Evolutionary conservation across 2,888 invertebrate species (phyloP), one percentile per base, ranked within the genome.

Genomic region (Emesis furor): DNA sequence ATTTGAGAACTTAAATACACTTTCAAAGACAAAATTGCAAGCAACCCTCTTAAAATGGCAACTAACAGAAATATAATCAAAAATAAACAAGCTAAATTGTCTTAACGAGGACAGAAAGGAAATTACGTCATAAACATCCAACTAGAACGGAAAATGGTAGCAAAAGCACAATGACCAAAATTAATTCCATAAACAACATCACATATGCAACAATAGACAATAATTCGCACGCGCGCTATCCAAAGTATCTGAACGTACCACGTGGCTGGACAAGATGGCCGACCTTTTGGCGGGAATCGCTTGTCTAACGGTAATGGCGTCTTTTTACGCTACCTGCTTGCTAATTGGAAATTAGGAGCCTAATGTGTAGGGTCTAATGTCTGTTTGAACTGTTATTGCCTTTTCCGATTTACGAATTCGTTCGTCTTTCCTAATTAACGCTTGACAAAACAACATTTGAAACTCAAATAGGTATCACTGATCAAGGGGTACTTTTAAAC

Each of bases 291-390:
- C 94, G 94, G 94, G 93, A 94, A 94, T 92, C 93, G 93, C 87
- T 92, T 93, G 92, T 92, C 92, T 92, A 90, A 89, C 93, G 90
- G 91, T 95, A 96, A 96, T 95, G 96, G 94, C 94, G 92, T 94
- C 95, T 96, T 96, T 96, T 96, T 96, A 95, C 96, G 95, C 94
- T 96, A 96, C 96, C 96, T 96, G 96, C 95, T 93, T 96, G 95
- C 95, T 96, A 96, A 96, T 96, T 96, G 95, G 95, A 94, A 94
- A 96, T 96, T 96, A 96, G 94, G 93, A 92, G 93, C 91, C 94
- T 94, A 96, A 96, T 96, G 96, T 96, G 95, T 93, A 94, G 93
- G 95, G 94, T 94, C 94, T 94, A 95, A 94, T 94, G 92, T 89
- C 90, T 92, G 92, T 88, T 87, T 86, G 91, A 91, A 94, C 92